Evolutionary conservation across 2,797 vertebrate species (phyloP).

Genomic region (Nasua narica): DNA sequence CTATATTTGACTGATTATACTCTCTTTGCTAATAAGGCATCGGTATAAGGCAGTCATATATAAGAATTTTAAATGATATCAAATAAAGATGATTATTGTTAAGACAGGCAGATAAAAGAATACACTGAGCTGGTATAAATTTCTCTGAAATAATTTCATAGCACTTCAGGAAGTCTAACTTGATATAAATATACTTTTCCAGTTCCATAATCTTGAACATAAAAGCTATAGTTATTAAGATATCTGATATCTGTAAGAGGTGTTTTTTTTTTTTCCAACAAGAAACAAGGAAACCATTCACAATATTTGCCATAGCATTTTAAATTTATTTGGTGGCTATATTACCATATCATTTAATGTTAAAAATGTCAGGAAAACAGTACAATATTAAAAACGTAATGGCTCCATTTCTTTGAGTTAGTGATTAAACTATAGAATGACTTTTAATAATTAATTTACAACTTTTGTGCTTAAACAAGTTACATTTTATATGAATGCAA

Average conservation of each 20-base stretch:
- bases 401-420: conserved; percentile 31
- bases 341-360: conserved; percentile 27
- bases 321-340: conserved; percentile 36
- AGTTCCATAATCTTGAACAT: conserved; percentile 12
- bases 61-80: conserved; percentile 15
- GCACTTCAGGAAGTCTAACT: conserved; percentile 19
- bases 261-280: not conserved
- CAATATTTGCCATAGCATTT: conserved; percentile 19
- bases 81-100: not conserved
- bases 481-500: conserved; percentile 19
- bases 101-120: not conserved
- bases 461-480: conserved; percentile 20
- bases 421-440: conserved; percentile 30
- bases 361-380: conserved; percentile 32
- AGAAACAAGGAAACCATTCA: conserved; percentile 2
- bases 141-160: not conserved
- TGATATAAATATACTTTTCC: conserved; percentile 31
- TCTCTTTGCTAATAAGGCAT: not conserved
- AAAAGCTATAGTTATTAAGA: not conserved
- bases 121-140: not conserved
- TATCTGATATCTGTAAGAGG: not conserved
- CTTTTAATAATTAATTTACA: conserved; percentile 22
- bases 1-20: not conserved
- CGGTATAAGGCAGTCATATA: not conserved
- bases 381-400: conserved; percentile 46